Evolutionary conservation across 2,797 vertebrate species (phyloP).

Genomic region (Luscinia megarhynchos): DNA sequence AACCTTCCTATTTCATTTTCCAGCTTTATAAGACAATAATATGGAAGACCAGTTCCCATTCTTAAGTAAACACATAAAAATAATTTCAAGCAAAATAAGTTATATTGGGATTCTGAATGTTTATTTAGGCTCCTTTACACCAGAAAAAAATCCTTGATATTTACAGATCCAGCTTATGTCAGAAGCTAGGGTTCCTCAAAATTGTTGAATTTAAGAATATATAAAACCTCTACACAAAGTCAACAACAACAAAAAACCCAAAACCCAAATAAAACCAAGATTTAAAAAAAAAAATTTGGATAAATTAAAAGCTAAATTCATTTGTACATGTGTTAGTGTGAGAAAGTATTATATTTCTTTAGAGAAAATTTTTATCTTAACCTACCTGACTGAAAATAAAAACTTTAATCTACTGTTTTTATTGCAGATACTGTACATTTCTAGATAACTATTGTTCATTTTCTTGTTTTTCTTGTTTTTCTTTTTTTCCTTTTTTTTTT

Average conservation of each 20-base stretch:
- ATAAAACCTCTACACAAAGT: neutral
- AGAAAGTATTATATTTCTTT: neutral
- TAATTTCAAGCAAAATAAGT: neutral
- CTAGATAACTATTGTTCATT: neutral
- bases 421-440: neutral
- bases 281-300: neutral
- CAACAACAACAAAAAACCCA: neutral
- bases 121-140: neutral
- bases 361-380: neutral
- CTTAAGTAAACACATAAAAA: neutral
- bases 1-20: neutral
- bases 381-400: neutral
- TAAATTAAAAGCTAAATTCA: neutral
- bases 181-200: neutral
- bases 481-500: too few relatives aligned
- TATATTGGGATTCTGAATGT: neutral
- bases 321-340: neutral
- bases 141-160: neutral
- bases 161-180: fast-evolving
- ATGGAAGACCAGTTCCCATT: neutral
- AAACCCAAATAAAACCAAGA: neutral
- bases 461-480: too few relatives aligned
- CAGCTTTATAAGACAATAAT: neutral
- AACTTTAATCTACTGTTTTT: neutral
- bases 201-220: neutral